These are phyloP conservation scores for Taenaris catops DNA, from an alignment of 2,888 invertebrate genomes.

Conservation along the genomic window DNA sequence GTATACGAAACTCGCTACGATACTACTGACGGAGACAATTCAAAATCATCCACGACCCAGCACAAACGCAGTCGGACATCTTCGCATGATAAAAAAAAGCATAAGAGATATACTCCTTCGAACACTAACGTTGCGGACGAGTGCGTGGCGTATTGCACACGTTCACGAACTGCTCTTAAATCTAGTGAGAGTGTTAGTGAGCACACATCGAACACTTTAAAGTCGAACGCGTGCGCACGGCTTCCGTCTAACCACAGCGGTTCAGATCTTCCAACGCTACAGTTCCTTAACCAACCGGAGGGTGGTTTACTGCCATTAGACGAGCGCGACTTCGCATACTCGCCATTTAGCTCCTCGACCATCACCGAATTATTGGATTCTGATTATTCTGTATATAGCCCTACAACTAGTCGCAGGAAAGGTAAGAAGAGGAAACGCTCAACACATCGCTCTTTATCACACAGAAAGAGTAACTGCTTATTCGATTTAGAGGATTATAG, in stretches of 20 bases:
- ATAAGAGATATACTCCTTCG: slow-evolving; percentile 43
- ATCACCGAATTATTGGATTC: slow-evolving; percentile 70
- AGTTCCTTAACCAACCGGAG: slow-evolving; percentile 45
- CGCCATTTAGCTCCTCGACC: slow-evolving; percentile 72
- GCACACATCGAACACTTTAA: slow-evolving; percentile 41
- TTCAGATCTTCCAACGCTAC: slow-evolving; percentile 39
- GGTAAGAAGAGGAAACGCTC: slow-evolving; percentile 72
- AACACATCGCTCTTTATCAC: slow-evolving; percentile 57
- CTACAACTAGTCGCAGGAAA: slow-evolving; percentile 58
- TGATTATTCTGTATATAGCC: slow-evolving; percentile 72
- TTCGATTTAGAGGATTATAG: slow-evolving; percentile 56
- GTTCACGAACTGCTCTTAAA: slow-evolving; percentile 72
- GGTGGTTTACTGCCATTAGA: slow-evolving; percentile 69
- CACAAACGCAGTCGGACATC: slow-evolving; percentile 56
- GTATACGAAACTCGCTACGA: slow-evolving; percentile 74
- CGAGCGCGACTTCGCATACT: slow-evolving; percentile 73
- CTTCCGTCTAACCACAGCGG: slow-evolving; percentile 39
- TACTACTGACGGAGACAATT: slow-evolving; percentile 53
- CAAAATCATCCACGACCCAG: slow-evolving; percentile 39
- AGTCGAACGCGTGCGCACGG: slow-evolving; percentile 34
- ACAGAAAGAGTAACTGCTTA: slow-evolving; percentile 53
- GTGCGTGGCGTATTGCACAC: slow-evolving; percentile 70
- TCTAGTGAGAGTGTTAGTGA: slow-evolving; percentile 65
- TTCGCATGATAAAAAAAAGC: slow-evolving; percentile 68
- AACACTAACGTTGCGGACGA: slow-evolving; percentile 48